Evolutionary conservation across 2,113 vertebrate genomes (phyloP), one percentile per base, ranked within the genome.

Genomic region (Lepus americanus): DNA sequence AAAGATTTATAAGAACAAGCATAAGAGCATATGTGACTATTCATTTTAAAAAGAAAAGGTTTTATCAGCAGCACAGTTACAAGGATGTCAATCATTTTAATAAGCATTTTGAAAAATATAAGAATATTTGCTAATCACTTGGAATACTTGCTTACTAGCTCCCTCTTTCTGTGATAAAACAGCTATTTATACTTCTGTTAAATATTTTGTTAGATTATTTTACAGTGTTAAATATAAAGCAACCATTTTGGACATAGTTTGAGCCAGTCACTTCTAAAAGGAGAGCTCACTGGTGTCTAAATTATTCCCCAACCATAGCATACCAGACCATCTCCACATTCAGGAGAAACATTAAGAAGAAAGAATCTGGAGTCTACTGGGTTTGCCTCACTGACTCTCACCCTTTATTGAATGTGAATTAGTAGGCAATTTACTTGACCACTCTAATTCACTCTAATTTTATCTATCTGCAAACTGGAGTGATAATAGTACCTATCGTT

Each of bases 41-140:
- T 8, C 5, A 61, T 11, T 94, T 33, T 87, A 95, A 94, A 64
- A 14, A 63, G 2, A 63, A 89, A 95, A 59, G 55, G 55, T 29
- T 5, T 77, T 11, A 73, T 63, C 27, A 87, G 6, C 1, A 53
- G 36, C 23, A 83, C 10, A 49, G 19, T 87, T 73, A 87, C 0
- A 9, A 64, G 20, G 2, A 51, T 16, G 12, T n/a, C 14, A 39
- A 29, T 70, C 44, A 86, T 39, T 4, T 13, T 49, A 70, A 85
- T 31, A 20, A 95, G n/a, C 61, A 94, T 19, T 72, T 81, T 31
- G 20, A 87, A 76, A n/a, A 49, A 59, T 70, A 44, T 9, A 74
- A 72, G 12, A 84, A 87, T 44, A 14, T 8, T 84, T 27, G 53
- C 31, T 86, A 83, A 72, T 89, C 6, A 80, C 19, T n/a, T 73